phyloP scores from a whole-genome alignment of 1,140 invertebrate genomes.

The Zophobas morio region DNA sequence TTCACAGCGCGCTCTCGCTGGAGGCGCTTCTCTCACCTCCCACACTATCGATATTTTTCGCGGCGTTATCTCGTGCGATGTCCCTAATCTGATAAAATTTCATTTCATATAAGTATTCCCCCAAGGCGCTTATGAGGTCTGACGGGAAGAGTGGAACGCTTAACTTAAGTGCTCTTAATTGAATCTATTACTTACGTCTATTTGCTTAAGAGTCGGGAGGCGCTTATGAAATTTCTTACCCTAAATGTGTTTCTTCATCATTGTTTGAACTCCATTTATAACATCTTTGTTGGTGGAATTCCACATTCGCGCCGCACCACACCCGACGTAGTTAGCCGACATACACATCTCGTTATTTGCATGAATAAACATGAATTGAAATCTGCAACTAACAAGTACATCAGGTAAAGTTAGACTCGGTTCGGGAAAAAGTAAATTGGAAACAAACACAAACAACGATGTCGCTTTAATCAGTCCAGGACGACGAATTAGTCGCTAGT shows the following conservation, averaged over 20 bases:
- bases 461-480: too few species aligned
- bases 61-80: too few species aligned
- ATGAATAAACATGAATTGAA: too few species aligned
- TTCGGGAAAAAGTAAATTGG: neutral
- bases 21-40: too few species aligned
- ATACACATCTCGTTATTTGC: too few species aligned
- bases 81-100: conserved; percentile 15
- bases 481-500: too few species aligned
- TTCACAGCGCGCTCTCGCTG: too few species aligned
- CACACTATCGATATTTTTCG: too few species aligned
- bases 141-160: conserved; percentile 35
- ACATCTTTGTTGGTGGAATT: neutral
- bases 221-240: conserved; percentile 2
- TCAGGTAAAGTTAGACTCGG: neutral
- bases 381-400: neutral
- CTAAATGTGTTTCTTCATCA: neutral
- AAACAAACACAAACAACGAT: neutral
- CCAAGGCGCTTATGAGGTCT: conserved; percentile 3
- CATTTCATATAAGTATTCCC: conserved; percentile 22
- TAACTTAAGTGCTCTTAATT: conserved; percentile 30
- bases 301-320: too few species aligned
- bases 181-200: conserved; percentile 32
- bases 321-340: too few species aligned
- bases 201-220: conserved; percentile 21
- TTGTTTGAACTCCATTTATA: neutral